Conservation (phyloP, 2,797 vertebrate genomes). For the Myioborus melanocephalus region DNA sequence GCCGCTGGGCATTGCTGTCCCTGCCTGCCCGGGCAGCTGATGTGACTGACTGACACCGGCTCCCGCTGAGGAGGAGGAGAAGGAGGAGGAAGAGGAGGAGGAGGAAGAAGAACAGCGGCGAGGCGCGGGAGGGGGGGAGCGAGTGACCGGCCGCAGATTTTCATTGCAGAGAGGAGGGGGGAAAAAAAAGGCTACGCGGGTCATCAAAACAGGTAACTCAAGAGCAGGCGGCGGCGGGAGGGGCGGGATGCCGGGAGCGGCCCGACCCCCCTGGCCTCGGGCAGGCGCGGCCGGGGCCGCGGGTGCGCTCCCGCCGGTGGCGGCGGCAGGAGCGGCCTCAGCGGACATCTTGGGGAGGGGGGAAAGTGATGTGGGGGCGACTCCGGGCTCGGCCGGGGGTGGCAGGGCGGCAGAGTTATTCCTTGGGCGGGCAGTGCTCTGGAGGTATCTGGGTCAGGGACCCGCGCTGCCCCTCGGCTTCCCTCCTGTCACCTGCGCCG, state of each 20-base stretch:
- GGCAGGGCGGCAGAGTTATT: background rate
- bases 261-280: background rate
- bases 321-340: background rate
- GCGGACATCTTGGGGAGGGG: background rate
- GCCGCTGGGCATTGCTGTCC: constrained; percentile 71
- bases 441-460: background rate
- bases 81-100: background rate
- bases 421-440: background rate
- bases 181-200: background rate
- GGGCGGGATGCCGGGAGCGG: background rate
- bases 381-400: background rate
- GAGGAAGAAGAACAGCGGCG: background rate
- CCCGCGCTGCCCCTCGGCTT: background rate
- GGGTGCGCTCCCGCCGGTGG: background rate
- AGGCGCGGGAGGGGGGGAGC: background rate
- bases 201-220: constrained; percentile 60
- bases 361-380: background rate
- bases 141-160: constrained; percentile 41
- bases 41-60: constrained; percentile 67
- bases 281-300: background rate
- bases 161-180: background rate
- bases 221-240: background rate
- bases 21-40: constrained; percentile 47
- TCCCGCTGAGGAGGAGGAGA: background rate
- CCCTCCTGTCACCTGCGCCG: background rate